Base-by-base conservation (phyloP, 2,797 vertebrate species). In the Cottoperca gobio region DNA sequence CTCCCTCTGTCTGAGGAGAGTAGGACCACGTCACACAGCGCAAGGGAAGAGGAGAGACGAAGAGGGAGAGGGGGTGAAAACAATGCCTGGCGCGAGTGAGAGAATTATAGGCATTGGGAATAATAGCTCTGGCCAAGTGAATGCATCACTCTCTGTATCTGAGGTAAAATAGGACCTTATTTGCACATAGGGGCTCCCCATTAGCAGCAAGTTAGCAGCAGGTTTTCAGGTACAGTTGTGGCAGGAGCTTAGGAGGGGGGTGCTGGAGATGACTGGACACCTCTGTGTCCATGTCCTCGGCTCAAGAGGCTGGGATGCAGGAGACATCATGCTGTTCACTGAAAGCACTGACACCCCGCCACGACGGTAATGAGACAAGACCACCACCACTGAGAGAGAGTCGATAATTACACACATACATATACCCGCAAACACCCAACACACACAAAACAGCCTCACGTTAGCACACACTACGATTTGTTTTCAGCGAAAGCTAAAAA, bases 301-400 rank as follows among this genome's bases (percentile, higher is more conserved):
- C 83, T 84, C 73, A 43, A 81, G 79, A 71, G 81, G 77, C 76
- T 33, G 65, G 68, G 9, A 82, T 78, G 78, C 68, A 52, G 85
- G 79, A 66, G 79, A 65, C 73, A 4, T 60, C 88, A 77, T 11
- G 81, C 91, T 91, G 90, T 81, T 92, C 85, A 57, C 86, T 83
- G 83, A 81, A 90, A 94, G 89, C 89, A 83, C 79, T 78, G 91
- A 90, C 87, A 12, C 90, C 95, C 93, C 85, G 91, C 93, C 90
- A 94, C 85, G 94, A 92, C 80, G 88, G 91, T 96, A 96, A 96
- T 95, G 95, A 95, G 94, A 95, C 91, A 82, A 95, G 94, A 83
- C 85, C 91, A 88, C 89, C 80, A 79, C 91, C 76, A 78, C 39
- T 37, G 93, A 92, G 90, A 92, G 94, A 87, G 73, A 77, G 92